These are phyloP conservation scores for Meandrina meandrites DNA, from an alignment of 92 coral and sea anemone genomes.

Conservation along the genomic window DNA sequence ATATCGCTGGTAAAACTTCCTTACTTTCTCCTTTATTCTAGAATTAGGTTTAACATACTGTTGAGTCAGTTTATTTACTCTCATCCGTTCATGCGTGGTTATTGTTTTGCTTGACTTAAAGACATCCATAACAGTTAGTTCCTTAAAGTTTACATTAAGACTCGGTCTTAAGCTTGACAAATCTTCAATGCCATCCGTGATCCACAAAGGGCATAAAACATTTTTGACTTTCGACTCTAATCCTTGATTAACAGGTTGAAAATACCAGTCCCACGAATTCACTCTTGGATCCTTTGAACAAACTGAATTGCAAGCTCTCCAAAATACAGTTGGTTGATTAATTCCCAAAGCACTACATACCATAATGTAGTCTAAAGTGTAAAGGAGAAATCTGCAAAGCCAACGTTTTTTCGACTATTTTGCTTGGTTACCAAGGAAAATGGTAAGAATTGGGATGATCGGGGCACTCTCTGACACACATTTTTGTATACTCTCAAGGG, in stretches of 20 bases:
- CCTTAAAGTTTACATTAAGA: neutral
- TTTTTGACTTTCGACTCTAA: conserved; percentile 46
- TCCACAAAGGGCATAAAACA: conserved; percentile 38
- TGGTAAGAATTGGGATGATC: no score
- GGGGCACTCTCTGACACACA: no score
- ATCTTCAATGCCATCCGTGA: no score
- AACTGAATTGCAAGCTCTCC: conserved; percentile 67
- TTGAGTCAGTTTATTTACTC: conserved; percentile 47
- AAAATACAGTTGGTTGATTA: conserved; percentile 49
- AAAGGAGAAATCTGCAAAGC: conserved; percentile 58
- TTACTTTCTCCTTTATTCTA: conserved; percentile 37
- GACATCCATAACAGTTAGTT: neutral
- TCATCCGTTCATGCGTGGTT: conserved; percentile 31
- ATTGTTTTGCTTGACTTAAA: conserved; percentile 39
- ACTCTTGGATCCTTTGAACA: conserved; percentile 52
- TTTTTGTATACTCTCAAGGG: no score
- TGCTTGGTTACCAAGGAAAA: no score
- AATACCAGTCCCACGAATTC: conserved; percentile 80
- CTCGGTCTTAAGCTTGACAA: no score
- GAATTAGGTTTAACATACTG: conserved; percentile 44
- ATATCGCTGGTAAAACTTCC: conserved; percentile 32
- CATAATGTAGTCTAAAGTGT: conserved; percentile 61
- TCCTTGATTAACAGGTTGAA: conserved; percentile 64
- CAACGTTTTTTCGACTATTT: no score
- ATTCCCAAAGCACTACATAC: conserved; percentile 40